Evolutionary conservation across 2,888 invertebrate genomes (phyloP).

Genomic region (Ormyrus nitidulus): DNA sequence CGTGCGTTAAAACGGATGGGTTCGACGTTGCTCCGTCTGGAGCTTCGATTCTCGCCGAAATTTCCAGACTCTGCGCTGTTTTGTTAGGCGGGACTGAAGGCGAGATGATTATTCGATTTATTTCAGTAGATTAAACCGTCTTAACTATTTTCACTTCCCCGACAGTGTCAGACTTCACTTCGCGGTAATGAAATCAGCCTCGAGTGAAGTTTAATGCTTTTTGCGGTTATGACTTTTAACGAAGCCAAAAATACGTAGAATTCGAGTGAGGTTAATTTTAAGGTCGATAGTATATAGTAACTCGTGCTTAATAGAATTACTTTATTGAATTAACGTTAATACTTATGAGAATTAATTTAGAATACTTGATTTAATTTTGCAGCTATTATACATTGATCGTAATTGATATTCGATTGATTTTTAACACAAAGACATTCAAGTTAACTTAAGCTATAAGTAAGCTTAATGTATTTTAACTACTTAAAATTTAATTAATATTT

Average conservation of each 20-base stretch:
- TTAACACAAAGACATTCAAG: too few species aligned
- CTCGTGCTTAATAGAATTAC: too few species aligned
- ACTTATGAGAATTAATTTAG: too few species aligned
- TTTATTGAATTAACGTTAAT: too few species aligned
- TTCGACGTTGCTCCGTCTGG: background rate
- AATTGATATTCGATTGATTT: too few species aligned
- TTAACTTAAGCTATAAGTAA: too few species aligned
- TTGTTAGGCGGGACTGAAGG: background rate
- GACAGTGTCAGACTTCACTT: too few species aligned
- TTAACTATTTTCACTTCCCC: background rate
- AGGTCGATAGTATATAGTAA: too few species aligned
- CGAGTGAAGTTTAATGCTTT: background rate
- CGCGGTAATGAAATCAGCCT: background rate
- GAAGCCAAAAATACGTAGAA: too few species aligned
- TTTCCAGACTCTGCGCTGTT: constrained; percentile 18
- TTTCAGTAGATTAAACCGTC: constrained; percentile 1
- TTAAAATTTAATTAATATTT: constrained; percentile 33
- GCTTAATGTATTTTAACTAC: background rate
- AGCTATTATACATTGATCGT: too few species aligned
- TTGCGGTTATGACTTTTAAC: background rate
- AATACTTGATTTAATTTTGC: too few species aligned
- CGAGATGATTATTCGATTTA: constrained; percentile 18
- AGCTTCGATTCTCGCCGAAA: constrained; percentile 19
- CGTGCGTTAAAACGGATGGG: background rate
- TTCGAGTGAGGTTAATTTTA: too few species aligned